Conservation (phyloP, 2,113 vertebrate species). For the Eubucco bourcierii region DNA sequence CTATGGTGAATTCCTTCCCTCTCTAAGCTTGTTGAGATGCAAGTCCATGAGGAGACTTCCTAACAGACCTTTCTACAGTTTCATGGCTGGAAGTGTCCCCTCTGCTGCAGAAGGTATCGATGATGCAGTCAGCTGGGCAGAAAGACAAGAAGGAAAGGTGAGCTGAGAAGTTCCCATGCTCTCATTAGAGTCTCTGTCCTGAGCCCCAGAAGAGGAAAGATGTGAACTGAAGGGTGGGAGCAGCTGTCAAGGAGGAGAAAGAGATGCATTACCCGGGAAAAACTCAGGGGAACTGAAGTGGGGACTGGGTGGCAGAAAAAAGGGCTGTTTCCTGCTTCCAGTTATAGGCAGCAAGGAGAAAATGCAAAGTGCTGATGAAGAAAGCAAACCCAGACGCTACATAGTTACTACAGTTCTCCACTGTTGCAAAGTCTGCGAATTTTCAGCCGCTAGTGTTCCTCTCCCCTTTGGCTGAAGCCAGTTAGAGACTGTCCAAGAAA, state of each 20-base stretch:
- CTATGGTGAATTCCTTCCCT: neutral
- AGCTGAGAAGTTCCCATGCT: accelerated
- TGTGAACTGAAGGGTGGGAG: neutral
- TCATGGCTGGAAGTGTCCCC: neutral
- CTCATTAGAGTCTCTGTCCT: neutral
- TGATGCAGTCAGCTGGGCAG: neutral
- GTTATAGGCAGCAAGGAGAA: neutral
- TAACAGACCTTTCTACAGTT: neutral
- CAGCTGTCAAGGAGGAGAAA: neutral
- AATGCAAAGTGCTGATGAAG: neutral
- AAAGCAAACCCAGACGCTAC: neutral
- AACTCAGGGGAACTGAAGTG: neutral
- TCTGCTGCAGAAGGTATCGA: accelerated
- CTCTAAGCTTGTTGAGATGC: neutral
- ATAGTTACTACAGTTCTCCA: neutral
- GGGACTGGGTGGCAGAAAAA: neutral
- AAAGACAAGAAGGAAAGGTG: accelerated
- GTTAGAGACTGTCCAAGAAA: slow-evolving; percentile 40
- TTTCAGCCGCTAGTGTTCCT: neutral
- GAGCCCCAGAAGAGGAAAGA: neutral
- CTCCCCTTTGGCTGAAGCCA: slow-evolving; percentile 2
- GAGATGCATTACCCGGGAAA: neutral
- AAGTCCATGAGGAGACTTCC: neutral
- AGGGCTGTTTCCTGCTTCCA: neutral
- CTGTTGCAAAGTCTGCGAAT: slow-evolving; percentile 6